Percentiles rank a stretch among this genome's conserved stretches.
Conservation (phyloP, 2,797 vertebrate species). For the Holocentrus rufus region DNA sequence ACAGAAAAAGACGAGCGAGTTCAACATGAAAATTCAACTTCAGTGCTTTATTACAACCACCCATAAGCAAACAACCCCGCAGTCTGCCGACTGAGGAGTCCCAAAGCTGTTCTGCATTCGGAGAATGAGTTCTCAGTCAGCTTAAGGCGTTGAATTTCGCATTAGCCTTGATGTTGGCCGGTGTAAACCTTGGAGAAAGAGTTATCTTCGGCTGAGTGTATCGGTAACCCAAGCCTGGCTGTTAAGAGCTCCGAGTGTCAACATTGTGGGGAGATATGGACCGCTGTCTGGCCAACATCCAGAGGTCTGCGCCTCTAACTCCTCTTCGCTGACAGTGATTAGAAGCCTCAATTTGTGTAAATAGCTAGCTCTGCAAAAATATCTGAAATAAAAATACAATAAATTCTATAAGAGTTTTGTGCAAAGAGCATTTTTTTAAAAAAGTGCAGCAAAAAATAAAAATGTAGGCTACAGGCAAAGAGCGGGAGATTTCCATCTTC, state of each 20-base stretch:
- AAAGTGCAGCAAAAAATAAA: conserved; percentile 8
- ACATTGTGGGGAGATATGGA: conserved; percentile 80
- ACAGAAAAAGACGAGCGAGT: conserved; percentile 29
- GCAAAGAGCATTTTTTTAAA: not conserved
- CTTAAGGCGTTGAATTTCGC: conserved; percentile 66
- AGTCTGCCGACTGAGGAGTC: not conserved
- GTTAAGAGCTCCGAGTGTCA: conserved; percentile 82
- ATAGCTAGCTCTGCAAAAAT: conserved; percentile 43
- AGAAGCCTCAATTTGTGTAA: conserved; percentile 64
- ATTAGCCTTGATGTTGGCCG: conserved; percentile 76
- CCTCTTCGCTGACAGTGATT: conserved; percentile 65
- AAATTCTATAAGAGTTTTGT: conserved; percentile 26
- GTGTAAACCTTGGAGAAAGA: conserved; percentile 68
- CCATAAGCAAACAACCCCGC: conserved; percentile 32
- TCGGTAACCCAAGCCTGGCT: conserved; percentile 76
- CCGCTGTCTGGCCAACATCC: conserved; percentile 76
- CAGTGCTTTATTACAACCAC: conserved; percentile 59
- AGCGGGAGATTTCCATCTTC: conserved; percentile 41
- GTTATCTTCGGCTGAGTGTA: conserved; percentile 70
- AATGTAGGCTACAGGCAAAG: conserved; percentile 19
- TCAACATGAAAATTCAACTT: conserved; percentile 32
- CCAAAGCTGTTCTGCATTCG: conserved; percentile 29
- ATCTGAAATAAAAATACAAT: conserved; percentile 38
- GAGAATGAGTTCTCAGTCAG: conserved; percentile 46
- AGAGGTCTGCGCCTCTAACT: conserved; percentile 62